Evolutionary conservation across 2,113 vertebrate species (phyloP), one percentile per base, ranked within the genome.

Genomic region (Anser brachyrhynchus): DNA sequence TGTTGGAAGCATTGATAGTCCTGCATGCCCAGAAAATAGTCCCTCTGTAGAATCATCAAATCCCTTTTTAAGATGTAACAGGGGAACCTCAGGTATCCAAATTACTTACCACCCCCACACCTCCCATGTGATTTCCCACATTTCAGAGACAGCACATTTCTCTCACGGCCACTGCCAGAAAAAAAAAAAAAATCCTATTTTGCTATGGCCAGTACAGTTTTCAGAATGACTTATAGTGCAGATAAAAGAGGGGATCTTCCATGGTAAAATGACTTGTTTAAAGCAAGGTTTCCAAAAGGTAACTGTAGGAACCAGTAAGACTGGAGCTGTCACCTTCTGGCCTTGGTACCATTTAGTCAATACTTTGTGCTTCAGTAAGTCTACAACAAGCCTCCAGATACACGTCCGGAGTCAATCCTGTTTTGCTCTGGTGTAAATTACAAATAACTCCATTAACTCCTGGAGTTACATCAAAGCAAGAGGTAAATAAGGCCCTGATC

Each of bases 391-490:
- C 37, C 87, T 67, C 31, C 0, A 66, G 73, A 25, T 13, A 49
- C 31, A 58, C 25, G 51, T 10, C 58, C 43, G 41, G 72, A 89
- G 80, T 10, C 55, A 16, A 59, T 5, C 11, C 55, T 58, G 13
- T 6, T 62, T 12, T 6, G 6, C 71, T 57, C 39, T 9, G 44
- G 33, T 72, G 73, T 43, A 70, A 83, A 43, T 71, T 28, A 57
- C 70, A 37, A 75, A 29, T 13, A 82, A 61, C 25, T 70, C 76
- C 85, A 70, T 46, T 46, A 86, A 69, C 49, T 87, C 46, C 83
- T 61, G 51, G 43, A 76, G 92, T 58, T 58, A 5, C 87, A 85
- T 8, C 66, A 55, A 59, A 92, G 94, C 26, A 72, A 46, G 81
- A 72, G 80, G 89, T 54, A 85, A 58, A 14, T 2, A 58, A 86